Evolutionary conservation across 2,113 vertebrate genomes (phyloP), one percentile per base, ranked within the genome.

Genomic region (Penelope pileata): DNA sequence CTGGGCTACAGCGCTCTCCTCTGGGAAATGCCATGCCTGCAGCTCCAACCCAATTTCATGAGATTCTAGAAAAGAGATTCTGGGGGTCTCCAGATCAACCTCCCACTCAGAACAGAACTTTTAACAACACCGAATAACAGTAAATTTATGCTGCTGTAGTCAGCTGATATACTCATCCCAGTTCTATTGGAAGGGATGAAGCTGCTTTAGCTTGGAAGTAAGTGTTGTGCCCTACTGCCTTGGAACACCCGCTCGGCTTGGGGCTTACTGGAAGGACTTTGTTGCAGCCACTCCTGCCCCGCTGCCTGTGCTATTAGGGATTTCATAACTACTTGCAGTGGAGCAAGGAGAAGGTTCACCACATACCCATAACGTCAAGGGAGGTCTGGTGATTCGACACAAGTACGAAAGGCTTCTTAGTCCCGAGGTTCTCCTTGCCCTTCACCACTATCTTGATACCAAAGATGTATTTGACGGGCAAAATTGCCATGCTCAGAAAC

Each of bases 311-410:
- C 26, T 34, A 38, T 23, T 10, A 53, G 62, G 51, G 15, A 13
- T 70, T 67, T 69, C 2, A 0, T 34, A 32, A 32, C 3, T 6
- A 9, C n/a, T 43, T 19, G 34, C 36, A 3, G 48, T 10, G 58
- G 48, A 14, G 16, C 42, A 9, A 6, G 62, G 59, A 74, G 36
- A 54, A 43, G 63, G 26, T 27, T 74, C 45, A 48, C 13, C 64
- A 85, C 80, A 4, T 94, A 98, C 98, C 96, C 30, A 98, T 58
- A 72, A 98, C 80, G 58, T 98, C 98, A 24, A 98, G 96, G 27
- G 98, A 98, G 48, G 96, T 98, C 97, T 98, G 98, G 87, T 98
- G 98, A 86, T 98, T 98, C 94, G 98, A 79, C 64, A 98, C 97
- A 6, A 98, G 85, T 4, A 98, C 95, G 3, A 97, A 98, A 76